Conservation (phyloP, 2,113 vertebrate species). For the Trichomycterus rosablanca region DNA sequence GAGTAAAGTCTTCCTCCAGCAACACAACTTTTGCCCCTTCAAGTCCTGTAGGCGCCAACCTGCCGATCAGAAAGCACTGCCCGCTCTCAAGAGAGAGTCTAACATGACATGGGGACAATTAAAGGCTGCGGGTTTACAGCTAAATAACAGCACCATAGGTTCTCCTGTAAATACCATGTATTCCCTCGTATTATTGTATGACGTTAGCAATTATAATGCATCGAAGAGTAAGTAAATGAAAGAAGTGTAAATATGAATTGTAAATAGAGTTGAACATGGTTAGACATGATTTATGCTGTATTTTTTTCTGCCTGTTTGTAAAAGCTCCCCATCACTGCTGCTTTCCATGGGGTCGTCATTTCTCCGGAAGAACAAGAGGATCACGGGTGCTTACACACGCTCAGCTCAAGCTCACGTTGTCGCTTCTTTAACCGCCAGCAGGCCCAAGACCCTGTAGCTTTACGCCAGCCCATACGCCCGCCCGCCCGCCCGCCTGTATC, state of each 20-base stretch:
- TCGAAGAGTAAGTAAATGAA: background rate
- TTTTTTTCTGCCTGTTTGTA: conserved; percentile 8
- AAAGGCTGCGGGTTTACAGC: conserved; percentile 32
- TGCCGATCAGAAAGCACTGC: conserved; percentile 56
- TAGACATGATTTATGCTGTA: conserved; percentile 40
- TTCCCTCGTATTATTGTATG: conserved; percentile 33
- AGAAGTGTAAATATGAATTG: conserved; percentile 60
- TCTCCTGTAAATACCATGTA: conserved; percentile 54
- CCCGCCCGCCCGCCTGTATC: conserved; percentile 57
- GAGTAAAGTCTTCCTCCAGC: conserved; percentile 50
- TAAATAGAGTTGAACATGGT: conserved; percentile 67
- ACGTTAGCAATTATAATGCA: conserved; percentile 58
- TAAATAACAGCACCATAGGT: conserved; percentile 16
- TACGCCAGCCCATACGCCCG: too few relatives aligned
- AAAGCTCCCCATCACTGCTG: conserved; percentile 26
- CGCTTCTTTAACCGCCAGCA: conserved; percentile 19
- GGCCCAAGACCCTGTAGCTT: conserved; percentile 44
- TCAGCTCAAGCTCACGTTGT: conserved; percentile 26
- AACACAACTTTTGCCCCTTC: background rate
- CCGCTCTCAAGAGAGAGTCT: conserved; percentile 36
- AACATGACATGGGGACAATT: conserved; percentile 15
- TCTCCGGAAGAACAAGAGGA: conserved; percentile 40
- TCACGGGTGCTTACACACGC: too few relatives aligned
- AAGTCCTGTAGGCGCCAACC: conserved; percentile 20
- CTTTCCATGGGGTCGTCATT: conserved; percentile 52